Evolutionary conservation across 2,888 invertebrate genomes (phyloP), one percentile per base, ranked within the genome.

Genomic region (Diloba caeruleocephala): DNA sequence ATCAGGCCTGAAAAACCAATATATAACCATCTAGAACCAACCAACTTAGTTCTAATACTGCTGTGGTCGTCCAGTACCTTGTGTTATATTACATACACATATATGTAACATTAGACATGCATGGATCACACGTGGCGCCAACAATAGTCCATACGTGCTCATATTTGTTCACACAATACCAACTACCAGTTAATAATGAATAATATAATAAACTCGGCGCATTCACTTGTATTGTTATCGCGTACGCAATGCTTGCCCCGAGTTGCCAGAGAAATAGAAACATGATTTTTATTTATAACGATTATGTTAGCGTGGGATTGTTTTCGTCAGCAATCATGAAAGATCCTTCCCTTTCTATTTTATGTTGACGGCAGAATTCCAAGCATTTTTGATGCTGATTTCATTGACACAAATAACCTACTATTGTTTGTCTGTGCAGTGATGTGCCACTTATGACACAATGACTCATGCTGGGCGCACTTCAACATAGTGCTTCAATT

Each of bases 91-190:
- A 34, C 15, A 7, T 21, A 12, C 1, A 4, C n/a, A n/a, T n/a
- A 10, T 14, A 13, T 31, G 36, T 32, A 59, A 59, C 8, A 8
- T n/a, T 8, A 58, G 8, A n/a, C 10, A 0, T 15, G 0, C 14
- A 3, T 9, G 7, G 12, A 5, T 9, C 13, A 19, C 26, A 14
- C 50, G 37, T 29, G 60, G 33, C 52, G 17, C 26, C 31, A 28
- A 13, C 41, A 45, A 32, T 23, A 25, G 41, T 37, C 8, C 10
- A 12, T 8, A 13, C 14, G 19, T n/a, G 45, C 5, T 41, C 36
- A 45, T 29, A 43, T 26, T 39, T 37, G 45, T 39, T 31, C 55
- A 54, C 41, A 62, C 55, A 59, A 59, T 59, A 33, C 41, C 6
- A 8, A 3, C 21, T 8, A 15, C 28, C 26, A 28, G 19, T 12